These are phyloP conservation scores for Argyrosomus japonicus DNA, from an alignment of 2,113 vertebrate genomes.

Conservation along the genomic window DNA sequence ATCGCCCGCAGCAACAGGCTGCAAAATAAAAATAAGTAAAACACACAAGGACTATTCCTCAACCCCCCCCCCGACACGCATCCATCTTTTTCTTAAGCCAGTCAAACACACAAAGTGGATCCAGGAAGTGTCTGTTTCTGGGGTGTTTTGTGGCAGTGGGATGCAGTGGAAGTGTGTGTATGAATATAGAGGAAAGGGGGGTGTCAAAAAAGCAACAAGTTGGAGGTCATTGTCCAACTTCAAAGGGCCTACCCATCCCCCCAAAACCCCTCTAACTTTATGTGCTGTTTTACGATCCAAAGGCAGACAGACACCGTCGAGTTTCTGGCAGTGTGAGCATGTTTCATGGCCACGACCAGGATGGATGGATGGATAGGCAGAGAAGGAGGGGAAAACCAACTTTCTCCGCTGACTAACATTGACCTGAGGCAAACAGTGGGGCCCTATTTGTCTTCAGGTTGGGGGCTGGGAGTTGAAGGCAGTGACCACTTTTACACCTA, in stretches of 20 bases:
- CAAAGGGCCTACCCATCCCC: conserved; percentile 61
- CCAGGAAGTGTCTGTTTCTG: conserved; percentile 32
- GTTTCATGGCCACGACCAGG: conserved; percentile 20
- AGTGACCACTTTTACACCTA: conserved; percentile 58
- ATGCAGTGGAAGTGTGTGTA: conserved; percentile 32
- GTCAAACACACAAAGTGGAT: conserved; percentile 7
- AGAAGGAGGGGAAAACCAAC: conserved; percentile 49
- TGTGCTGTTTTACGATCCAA: conserved; percentile 71
- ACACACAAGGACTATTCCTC: background rate
- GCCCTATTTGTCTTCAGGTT: conserved; percentile 43
- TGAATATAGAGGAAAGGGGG: conserved; percentile 32
- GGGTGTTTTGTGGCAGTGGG: conserved; percentile 19
- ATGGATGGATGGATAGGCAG: conserved; percentile 33
- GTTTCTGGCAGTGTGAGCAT: conserved; percentile 27
- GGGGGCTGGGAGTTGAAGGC: conserved; percentile 44
- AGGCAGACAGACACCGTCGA: conserved; percentile 66
- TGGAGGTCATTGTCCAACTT: conserved; percentile 81
- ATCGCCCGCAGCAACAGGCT: conserved; percentile 20
- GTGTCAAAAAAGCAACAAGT: conserved; percentile 69
- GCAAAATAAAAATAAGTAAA: conserved; percentile 9
- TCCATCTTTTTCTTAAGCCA: background rate
- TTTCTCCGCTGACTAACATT: conserved; percentile 65
- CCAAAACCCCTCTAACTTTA: conserved; percentile 54
- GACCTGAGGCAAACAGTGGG: conserved; percentile 68
- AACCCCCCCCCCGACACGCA: background rate